Percentiles rank a stretch among this genome's conserved stretches.
phyloP scores from a whole-genome alignment of 2,113 vertebrate species.

The Colossoma macropomum region DNA sequence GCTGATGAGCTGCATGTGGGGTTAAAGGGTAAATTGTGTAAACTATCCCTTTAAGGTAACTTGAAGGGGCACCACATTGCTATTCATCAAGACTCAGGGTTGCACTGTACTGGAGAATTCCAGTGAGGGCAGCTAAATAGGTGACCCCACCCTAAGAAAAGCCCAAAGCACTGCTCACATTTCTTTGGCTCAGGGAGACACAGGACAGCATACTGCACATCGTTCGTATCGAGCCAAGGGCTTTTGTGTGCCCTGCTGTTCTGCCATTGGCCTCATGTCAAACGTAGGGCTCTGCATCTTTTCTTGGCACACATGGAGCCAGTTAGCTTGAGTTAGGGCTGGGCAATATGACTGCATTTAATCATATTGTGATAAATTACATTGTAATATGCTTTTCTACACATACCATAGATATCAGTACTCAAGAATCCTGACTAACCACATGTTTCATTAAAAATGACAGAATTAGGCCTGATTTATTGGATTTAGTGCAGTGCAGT shows the following conservation, averaged over 20 bases:
- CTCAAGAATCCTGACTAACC: too few species aligned
- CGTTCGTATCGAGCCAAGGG: slow-evolving; percentile 46
- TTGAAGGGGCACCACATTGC: background rate
- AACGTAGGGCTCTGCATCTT: background rate
- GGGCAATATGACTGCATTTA: background rate
- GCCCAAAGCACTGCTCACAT: slow-evolving; percentile 66
- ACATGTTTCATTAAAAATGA: too few species aligned
- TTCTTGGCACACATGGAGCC: background rate
- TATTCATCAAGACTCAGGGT: slow-evolving; percentile 1
- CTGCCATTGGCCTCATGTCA: background rate
- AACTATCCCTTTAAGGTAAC: background rate
- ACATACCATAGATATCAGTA: too few species aligned
- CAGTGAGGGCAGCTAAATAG: slow-evolving; percentile 64
- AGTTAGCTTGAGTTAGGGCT: background rate
- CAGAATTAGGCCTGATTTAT: too few species aligned
- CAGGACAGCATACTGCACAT: slow-evolving; percentile 67
- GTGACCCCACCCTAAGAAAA: slow-evolving; percentile 63
- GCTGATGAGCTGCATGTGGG: too few species aligned
- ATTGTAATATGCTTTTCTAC: too few species aligned
- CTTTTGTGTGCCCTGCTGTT: slow-evolving; percentile 29
- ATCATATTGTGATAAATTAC: background rate
- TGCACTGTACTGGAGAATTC: slow-evolving; percentile 58
- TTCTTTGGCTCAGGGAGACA: slow-evolving; percentile 61
- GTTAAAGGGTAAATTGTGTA: too few species aligned
- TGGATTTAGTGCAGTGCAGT: too few species aligned